A percentile compares a stretch with the other conserved stretches of the same genome.
Evolutionary conservation across 2,797 vertebrate genomes (phyloP).

Genomic region (Anguilla pacifica): DNA sequence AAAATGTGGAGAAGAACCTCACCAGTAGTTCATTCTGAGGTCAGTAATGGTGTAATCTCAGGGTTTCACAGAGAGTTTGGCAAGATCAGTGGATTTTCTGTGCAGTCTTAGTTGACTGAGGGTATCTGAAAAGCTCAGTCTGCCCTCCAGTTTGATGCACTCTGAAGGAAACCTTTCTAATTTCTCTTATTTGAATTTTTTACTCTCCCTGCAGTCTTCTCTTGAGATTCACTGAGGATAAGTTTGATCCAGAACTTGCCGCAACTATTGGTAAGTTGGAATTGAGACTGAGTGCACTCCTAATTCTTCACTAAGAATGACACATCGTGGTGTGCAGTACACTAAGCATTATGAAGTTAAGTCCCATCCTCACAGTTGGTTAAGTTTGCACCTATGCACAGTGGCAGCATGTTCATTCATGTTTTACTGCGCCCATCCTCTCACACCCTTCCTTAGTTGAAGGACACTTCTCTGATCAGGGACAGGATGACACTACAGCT

Average conservation of each 20-base stretch:
- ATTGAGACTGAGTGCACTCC: not conserved
- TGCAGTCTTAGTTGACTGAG: not conserved
- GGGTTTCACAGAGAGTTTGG: not conserved
- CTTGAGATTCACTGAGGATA: conserved; percentile 96
- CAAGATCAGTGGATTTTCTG: not conserved
- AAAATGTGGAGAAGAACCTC: not conserved
- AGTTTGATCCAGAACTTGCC: conserved; percentile 94
- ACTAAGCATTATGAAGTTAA: not conserved
- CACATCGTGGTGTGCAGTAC: not conserved
- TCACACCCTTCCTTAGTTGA: not conserved
- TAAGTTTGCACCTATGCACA: not conserved
- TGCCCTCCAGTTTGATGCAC: not conserved
- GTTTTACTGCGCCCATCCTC: not conserved
- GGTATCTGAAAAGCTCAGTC: not conserved
- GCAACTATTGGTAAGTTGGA: conserved; percentile 92
- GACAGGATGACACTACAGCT: not conserved
- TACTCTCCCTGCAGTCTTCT: conserved; percentile 79
- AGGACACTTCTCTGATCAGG: not conserved
- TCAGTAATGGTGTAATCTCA: not conserved
- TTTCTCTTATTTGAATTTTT: not conserved
- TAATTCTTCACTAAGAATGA: not conserved
- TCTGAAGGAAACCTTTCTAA: not conserved
- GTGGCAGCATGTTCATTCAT: not conserved
- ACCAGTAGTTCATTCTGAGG: not conserved
- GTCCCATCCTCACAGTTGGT: not conserved